Evolutionary conservation across 2,113 vertebrate species (phyloP).

Genomic region (Barbus barbus): DNA sequence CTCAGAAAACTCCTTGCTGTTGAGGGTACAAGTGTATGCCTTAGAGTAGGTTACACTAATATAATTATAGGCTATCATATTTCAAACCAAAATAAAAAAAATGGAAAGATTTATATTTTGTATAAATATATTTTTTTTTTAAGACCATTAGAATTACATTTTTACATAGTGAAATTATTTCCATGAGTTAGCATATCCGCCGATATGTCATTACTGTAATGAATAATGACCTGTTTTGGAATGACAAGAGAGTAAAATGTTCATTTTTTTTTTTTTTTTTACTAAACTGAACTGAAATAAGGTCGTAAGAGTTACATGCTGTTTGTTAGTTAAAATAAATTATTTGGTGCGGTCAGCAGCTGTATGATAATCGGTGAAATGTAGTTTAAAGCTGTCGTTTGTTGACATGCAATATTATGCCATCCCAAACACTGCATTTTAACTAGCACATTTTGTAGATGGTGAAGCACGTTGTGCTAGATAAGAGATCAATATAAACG

Average conservation of each 20-base stretch:
- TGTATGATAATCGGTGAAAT: background rate
- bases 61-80: background rate
- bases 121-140: background rate
- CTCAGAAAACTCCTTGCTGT: background rate
- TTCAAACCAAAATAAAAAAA: background rate
- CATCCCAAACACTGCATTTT: background rate
- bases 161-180: background rate
- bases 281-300: too few species aligned
- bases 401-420: background rate
- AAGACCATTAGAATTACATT: background rate
- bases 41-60: background rate
- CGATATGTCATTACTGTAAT: background rate
- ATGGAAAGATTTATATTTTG: background rate
- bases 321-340: background rate
- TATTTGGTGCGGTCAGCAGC: background rate
- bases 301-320: background rate
- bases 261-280: too few species aligned
- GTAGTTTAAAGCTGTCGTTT: background rate
- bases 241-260: too few species aligned
- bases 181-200: background rate
- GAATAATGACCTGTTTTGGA: too few species aligned
- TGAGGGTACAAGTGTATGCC: background rate
- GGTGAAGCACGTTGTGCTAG: background rate
- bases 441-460: background rate
- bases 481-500: background rate